Percentiles rank a stretch among this genome's conserved stretches.
These are phyloP conservation scores for Muscicapa striata DNA, from an alignment of 2,797 vertebrate genomes.

Conservation along the genomic window DNA sequence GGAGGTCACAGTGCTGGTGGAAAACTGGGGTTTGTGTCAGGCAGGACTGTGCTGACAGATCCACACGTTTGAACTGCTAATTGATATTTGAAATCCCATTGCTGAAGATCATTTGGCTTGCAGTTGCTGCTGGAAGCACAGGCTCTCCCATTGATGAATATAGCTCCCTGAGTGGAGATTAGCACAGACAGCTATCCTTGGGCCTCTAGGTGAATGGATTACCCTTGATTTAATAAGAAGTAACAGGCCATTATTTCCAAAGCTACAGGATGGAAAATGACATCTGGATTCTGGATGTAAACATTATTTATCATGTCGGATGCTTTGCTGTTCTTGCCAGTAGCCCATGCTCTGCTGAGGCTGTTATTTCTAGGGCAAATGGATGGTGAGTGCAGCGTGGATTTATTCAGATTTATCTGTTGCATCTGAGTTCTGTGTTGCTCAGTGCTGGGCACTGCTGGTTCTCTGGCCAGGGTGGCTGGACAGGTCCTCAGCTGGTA, in stretches of 20 bases:
- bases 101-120: not conserved
- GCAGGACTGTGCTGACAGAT: not conserved
- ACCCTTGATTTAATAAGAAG: constrained; percentile 67
- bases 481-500: not conserved
- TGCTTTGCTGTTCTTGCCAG: constrained; percentile 46
- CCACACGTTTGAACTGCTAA: not conserved
- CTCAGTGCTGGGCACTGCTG: not conserved
- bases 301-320: constrained; percentile 66
- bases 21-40: not conserved
- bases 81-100: constrained; percentile 2
- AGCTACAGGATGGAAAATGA: constrained; percentile 65
- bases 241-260: constrained; percentile 66
- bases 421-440: not conserved
- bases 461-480: not conserved
- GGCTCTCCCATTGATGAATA: constrained; percentile 25
- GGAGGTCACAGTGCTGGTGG: not conserved
- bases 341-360: constrained; percentile 4
- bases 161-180: constrained; percentile 47
- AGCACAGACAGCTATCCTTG: constrained; percentile 36
- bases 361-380: constrained; percentile 20
- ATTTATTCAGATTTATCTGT: constrained; percentile 15
- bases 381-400: not conserved
- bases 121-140: constrained; percentile 22
- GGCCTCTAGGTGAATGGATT: constrained; percentile 64
- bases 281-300: constrained; percentile 64